Evolutionary conservation across 2,113 vertebrate genomes (phyloP).

Genomic region (Saimiri boliviensis): DNA sequence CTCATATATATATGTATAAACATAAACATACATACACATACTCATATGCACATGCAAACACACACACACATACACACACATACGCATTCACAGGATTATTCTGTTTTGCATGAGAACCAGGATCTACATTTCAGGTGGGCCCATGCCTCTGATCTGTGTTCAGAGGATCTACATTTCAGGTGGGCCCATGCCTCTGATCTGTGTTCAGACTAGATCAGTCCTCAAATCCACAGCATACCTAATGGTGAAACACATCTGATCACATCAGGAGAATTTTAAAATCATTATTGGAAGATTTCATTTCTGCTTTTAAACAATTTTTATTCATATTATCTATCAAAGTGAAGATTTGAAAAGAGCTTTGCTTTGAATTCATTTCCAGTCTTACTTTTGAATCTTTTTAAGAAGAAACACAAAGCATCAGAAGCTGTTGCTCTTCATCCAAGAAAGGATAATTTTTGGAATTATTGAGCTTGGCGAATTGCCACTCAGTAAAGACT

Average conservation of each 20-base stretch:
- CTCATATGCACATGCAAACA: not conserved
- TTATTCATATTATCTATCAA: not conserved
- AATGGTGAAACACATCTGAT: not conserved
- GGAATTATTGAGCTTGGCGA: not conserved
- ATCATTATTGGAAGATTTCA: not conserved
- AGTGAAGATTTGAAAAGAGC: slow-evolving; percentile 53
- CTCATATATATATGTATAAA: not conserved
- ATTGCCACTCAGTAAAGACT: not conserved
- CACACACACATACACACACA: not conserved
- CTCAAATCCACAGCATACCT: not conserved
- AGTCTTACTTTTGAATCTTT: slow-evolving; percentile 25
- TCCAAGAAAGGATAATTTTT: not conserved
- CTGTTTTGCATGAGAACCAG: not conserved
- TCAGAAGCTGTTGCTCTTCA: not conserved
- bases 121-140: not conserved
- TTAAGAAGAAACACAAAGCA: not conserved
- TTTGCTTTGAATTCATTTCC: slow-evolving; percentile 64
- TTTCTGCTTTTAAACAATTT: not conserved
- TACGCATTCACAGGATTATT: not conserved
- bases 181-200: not conserved
- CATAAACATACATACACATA: not conserved
- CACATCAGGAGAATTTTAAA: not conserved
- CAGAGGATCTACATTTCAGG: not conserved
- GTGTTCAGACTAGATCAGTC: not conserved
- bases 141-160: not conserved